A percentile compares a stretch with the other conserved stretches of the same genome.
These are phyloP conservation scores for Tholera decimalis DNA, from an alignment of 2,888 invertebrate genomes.

Conservation along the genomic window DNA sequence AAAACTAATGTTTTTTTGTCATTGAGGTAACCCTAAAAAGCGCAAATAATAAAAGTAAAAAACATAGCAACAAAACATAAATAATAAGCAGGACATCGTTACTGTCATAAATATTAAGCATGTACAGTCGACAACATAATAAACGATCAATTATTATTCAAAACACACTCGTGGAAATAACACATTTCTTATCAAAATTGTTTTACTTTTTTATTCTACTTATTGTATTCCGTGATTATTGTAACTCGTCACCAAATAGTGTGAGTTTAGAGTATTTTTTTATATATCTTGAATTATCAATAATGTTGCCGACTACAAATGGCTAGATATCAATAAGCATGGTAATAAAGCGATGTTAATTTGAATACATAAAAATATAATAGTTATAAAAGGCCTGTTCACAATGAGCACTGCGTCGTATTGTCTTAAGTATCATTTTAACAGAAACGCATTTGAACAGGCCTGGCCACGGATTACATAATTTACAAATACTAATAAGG, in stretches of 20 bases:
- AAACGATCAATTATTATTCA: background rate
- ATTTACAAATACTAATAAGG: conserved; percentile 11
- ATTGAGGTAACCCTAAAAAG: conserved; percentile 51
- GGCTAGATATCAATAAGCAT: conserved; percentile 52
- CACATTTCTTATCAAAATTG: background rate
- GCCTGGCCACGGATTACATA: conserved; percentile 31
- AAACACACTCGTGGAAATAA: background rate
- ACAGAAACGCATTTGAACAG: conserved; percentile 15
- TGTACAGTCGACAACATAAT: conserved; percentile 46
- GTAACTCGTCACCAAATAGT: no score
- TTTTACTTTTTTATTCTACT: background rate
- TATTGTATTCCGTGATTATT: no score
- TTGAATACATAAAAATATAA: conserved; percentile 41
- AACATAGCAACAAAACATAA: conserved; percentile 50
- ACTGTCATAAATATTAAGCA: conserved; percentile 24
- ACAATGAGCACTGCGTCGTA: background rate
- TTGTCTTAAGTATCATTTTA: background rate
- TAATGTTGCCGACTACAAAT: conserved; percentile 45
- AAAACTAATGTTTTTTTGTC: conserved; percentile 56
- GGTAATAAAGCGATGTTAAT: conserved; percentile 68
- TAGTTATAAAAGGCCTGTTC: conserved; percentile 9
- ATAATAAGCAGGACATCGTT: conserved; percentile 40
- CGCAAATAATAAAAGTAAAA: conserved; percentile 56
- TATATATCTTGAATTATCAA: background rate
- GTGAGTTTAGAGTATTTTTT: background rate